Conservation (phyloP, 2,888 invertebrate genomes). For the Drosophila emarginata region DNA sequence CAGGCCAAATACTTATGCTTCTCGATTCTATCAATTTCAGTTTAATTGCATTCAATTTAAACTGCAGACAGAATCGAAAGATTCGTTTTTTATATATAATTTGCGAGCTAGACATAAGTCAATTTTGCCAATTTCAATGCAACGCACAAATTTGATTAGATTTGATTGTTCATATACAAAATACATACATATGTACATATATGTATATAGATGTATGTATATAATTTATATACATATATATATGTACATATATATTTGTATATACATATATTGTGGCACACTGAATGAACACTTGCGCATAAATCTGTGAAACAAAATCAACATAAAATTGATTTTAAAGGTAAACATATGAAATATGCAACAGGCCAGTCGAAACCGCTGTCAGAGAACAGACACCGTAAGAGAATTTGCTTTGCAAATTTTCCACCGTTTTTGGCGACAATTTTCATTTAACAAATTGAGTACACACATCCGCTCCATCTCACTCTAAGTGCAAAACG, state of each 20-base stretch:
- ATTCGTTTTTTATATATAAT: slow-evolving; percentile 53
- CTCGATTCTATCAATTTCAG: slow-evolving; percentile 43
- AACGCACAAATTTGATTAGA: slow-evolving; percentile 47
- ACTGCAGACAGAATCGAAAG: slow-evolving; percentile 50
- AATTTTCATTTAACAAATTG: slow-evolving; percentile 60
- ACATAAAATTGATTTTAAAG: slow-evolving; percentile 45
- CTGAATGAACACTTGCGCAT: slow-evolving; percentile 42
- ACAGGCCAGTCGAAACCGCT: slow-evolving; percentile 38
- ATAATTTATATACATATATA: not conserved
- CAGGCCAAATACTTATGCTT: not conserved
- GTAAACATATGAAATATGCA: slow-evolving; percentile 59
- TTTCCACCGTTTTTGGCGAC: slow-evolving; percentile 65
- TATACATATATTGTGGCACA: slow-evolving; percentile 30
- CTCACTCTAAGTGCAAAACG: slow-evolving; percentile 43
- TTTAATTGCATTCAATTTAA: slow-evolving; percentile 64
- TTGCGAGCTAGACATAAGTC: slow-evolving; percentile 69
- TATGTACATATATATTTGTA: not conserved
- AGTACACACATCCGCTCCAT: slow-evolving; percentile 63
- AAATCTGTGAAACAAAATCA: slow-evolving; percentile 36
- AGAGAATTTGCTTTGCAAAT: slow-evolving; percentile 59
- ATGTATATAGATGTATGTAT: not conserved
- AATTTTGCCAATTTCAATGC: slow-evolving; percentile 49
- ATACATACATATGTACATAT: not conserved
- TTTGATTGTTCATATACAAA: slow-evolving; percentile 19
- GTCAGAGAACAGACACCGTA: slow-evolving; percentile 16